phyloP scores from a whole-genome alignment of 2,797 vertebrate genomes.

The Benthosema pterotum region DNA sequence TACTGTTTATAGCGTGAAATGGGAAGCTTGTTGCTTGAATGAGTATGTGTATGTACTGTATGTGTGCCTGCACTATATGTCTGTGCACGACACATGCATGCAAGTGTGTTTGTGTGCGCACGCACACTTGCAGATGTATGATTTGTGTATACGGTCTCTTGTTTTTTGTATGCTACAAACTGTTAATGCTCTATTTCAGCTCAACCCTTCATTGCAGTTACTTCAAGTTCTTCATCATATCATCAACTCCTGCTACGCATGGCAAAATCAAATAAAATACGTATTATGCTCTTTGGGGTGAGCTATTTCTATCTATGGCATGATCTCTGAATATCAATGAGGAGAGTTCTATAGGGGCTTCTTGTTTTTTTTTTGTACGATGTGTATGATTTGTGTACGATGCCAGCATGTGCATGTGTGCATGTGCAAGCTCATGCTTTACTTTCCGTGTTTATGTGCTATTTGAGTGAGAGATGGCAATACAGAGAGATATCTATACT shows the following conservation, averaged over 20 bases:
- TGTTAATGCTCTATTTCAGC: slow-evolving; percentile 3
- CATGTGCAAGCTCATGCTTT: not conserved
- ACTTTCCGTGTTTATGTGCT: not conserved
- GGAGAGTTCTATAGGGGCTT: slow-evolving; percentile 1
- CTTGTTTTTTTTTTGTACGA: not conserved
- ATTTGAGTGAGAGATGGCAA: not conserved
- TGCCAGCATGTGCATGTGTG: too few relatives aligned
- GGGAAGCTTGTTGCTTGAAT: slow-evolving; percentile 7
- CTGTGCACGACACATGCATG: not conserved
- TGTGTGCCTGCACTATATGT: not conserved
- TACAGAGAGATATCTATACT: too few relatives aligned
- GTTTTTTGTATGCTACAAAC: slow-evolving; percentile 23
- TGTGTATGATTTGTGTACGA: slow-evolving; percentile 7
- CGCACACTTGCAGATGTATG: too few relatives aligned
- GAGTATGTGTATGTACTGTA: not conserved
- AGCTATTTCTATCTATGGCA: not conserved
- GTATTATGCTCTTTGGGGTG: slow-evolving; percentile 8
- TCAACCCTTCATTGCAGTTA: slow-evolving; percentile 13
- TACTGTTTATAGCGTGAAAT: not conserved
- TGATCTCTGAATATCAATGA: slow-evolving; percentile 12
- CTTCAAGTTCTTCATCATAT: slow-evolving; percentile 9
- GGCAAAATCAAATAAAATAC: slow-evolving; percentile 23
- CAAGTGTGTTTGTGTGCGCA: not conserved
- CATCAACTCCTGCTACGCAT: slow-evolving; percentile 18
- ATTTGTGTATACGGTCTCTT: slow-evolving; percentile 43